Evolutionary conservation across 1,140 invertebrate genomes (phyloP), one percentile per base, ranked within the genome.

Genomic region (Drosophila hydei): DNA sequence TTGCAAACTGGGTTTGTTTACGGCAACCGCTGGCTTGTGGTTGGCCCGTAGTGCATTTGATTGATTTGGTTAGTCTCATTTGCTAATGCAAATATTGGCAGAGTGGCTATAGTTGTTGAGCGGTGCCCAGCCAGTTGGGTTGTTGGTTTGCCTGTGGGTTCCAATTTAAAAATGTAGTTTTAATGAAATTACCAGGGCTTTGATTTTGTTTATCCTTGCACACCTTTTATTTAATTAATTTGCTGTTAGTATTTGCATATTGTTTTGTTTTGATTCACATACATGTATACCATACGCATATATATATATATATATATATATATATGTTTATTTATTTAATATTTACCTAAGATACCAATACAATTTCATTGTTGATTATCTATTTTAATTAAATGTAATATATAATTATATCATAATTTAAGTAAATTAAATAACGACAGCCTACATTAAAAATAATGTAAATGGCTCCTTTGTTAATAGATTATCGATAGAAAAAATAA

Each of bases 331-430:
- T 59, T 25, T 67, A 51, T 11, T n/a, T 19, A 54, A 21, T 51
- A 52, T 81, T 81, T 81, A 75, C 70, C 79, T 81, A 81, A 75
- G 78, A 72, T 81, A 81, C 74, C 63, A 56, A 79, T 81, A 81
- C 78, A 81, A 81, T 81, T 81, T 77, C 52, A 81, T 81, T 81
- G 79, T 70, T 81, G 79, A 81, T 81, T 81, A 81, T 81, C 79
- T 81, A 81, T 60, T 75, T 81, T 68, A 81, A 81, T 81, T 81
- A 77, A 81, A 83, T 81, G 71, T 64, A 65, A 74, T 81, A 74
- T 64, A 73, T 73, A 74, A 60, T 56, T 61, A 69, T 73, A 77
- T 63, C 52, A 68, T 59, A 65, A 30, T 42, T 72, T 42, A 67
- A 27, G 38, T 74, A 51, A 65, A 71, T 60, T 65, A 61, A 61